Evolutionary conservation across 64 coral and sea anemone genomes (phyloP).

Genomic region (Montipora efflorescens): DNA sequence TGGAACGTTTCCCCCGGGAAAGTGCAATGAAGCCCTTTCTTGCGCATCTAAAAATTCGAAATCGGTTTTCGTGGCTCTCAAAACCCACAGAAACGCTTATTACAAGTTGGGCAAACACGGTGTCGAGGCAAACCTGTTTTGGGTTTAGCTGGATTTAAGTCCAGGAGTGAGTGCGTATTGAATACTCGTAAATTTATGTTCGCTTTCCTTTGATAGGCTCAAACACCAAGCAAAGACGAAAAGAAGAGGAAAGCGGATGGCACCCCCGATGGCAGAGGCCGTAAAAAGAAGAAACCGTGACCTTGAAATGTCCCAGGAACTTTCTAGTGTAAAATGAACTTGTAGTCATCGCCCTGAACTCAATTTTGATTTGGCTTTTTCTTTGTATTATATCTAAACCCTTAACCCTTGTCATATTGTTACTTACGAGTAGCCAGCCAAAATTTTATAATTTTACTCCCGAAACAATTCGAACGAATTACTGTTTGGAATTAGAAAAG

Average conservation of each 20-base stretch:
- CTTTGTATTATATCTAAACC: constrained; percentile 19
- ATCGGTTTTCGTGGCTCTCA: no score
- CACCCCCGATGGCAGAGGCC: constrained; percentile 92
- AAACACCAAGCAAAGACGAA: constrained; percentile 58
- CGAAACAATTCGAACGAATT: background rate
- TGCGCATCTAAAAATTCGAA: no score
- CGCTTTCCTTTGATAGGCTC: background rate
- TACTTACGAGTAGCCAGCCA: no score
- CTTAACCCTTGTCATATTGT: no score
- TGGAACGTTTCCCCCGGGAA: no score
- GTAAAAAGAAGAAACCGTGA: constrained; percentile 94
- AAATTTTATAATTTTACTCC: background rate
- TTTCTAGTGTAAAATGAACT: constrained; percentile 1
- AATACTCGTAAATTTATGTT: background rate
- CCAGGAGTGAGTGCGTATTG: background rate
- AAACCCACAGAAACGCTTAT: no score
- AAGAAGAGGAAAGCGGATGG: constrained; percentile 98
- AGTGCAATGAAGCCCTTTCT: no score
- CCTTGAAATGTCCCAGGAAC: background rate
- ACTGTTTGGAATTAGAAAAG: no score
- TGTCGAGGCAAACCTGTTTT: no score
- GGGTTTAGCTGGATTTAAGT: no score
- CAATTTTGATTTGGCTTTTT: background rate
- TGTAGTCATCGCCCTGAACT: background rate
- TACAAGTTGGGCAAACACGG: no score